Percentiles rank a stretch among this genome's conserved stretches.
Conservation (phyloP, 2,888 invertebrate species). For the Limenitis camilla region DNA sequence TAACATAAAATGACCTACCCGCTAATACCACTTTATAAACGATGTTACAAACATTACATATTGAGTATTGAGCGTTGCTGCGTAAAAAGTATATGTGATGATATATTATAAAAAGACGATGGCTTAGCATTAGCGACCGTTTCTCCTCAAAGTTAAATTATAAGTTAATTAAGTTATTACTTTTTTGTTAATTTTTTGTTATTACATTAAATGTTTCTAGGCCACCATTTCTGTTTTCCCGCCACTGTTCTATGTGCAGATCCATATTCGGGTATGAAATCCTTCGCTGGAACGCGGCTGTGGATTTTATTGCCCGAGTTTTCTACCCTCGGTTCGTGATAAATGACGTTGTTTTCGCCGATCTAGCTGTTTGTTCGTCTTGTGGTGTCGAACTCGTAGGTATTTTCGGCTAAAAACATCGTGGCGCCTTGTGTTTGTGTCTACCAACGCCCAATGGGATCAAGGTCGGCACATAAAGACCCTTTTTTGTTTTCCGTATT, state of each 20-base stretch:
- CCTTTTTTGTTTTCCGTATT: constrained; percentile 1
- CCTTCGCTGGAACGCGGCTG: constrained; percentile 43
- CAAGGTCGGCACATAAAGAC: constrained; percentile 15
- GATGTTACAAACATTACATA: too few relatives aligned
- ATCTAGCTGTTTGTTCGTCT: constrained; percentile 54
- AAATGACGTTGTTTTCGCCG: constrained; percentile 72
- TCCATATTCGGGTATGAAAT: constrained; percentile 64
- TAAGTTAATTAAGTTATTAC: too few relatives aligned
- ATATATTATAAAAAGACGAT: too few relatives aligned
- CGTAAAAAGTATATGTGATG: too few relatives aligned
- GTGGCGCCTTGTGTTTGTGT: constrained; percentile 50
- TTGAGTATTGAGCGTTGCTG: too few relatives aligned
- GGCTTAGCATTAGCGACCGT: too few relatives aligned
- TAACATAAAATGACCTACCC: too few relatives aligned
- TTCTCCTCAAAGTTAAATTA: too few relatives aligned
- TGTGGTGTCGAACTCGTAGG: constrained; percentile 29
- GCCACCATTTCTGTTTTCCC: not conserved
- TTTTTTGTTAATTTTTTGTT: not conserved
- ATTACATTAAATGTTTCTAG: not conserved
- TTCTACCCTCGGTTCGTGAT: constrained; percentile 61
- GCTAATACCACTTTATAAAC: too few relatives aligned
- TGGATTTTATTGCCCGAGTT: constrained; percentile 62
- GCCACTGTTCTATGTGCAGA: not conserved
- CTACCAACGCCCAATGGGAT: constrained; percentile 24
- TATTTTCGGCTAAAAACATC: constrained; percentile 21